Conservation (phyloP, 1,140 invertebrate genomes). For the Globodera ellingtonae region DNA sequence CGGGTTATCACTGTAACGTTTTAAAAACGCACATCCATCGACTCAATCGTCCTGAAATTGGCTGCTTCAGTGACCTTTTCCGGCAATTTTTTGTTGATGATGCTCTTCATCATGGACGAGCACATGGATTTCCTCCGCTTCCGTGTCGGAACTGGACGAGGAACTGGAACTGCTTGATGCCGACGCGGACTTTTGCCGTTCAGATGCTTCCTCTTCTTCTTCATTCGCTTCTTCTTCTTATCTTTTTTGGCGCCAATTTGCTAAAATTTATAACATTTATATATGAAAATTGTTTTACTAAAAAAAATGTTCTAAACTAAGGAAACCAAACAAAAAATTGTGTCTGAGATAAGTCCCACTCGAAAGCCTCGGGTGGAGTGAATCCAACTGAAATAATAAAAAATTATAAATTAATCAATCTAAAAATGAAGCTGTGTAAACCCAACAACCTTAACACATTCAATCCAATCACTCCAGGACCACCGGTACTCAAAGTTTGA, state of each 20-base stretch:
- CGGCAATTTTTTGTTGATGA: slow-evolving; percentile 11
- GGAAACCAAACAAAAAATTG: slow-evolving; percentile 24
- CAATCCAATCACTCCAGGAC: too few species aligned
- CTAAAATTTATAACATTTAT: slow-evolving; percentile 25
- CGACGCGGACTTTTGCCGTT: slow-evolving; percentile 30
- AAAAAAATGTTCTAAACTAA: too few species aligned
- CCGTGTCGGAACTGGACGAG: slow-evolving; percentile 35
- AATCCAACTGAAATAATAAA: too few species aligned
- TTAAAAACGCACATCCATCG: background rate
- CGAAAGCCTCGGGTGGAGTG: too few species aligned
- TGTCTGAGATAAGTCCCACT: background rate
- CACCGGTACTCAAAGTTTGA: too few species aligned
- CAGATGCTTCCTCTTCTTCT: slow-evolving; percentile 27
- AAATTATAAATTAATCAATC: too few species aligned
- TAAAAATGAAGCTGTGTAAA: too few species aligned
- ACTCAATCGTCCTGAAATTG: background rate
- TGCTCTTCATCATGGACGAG: slow-evolving; percentile 12
- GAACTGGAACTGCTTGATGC: slow-evolving; percentile 23
- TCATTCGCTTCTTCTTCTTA: slow-evolving; percentile 47
- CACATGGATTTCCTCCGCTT: slow-evolving; percentile 34
- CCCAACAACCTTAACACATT: too few species aligned
- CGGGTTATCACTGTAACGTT: background rate
- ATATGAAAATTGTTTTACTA: slow-evolving; percentile 6
- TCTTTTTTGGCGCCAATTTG: slow-evolving; percentile 42
- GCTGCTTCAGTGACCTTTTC: background rate